phyloP scores from a whole-genome alignment of 2,888 invertebrate species.

The Boloria euphrosyne region DNA sequence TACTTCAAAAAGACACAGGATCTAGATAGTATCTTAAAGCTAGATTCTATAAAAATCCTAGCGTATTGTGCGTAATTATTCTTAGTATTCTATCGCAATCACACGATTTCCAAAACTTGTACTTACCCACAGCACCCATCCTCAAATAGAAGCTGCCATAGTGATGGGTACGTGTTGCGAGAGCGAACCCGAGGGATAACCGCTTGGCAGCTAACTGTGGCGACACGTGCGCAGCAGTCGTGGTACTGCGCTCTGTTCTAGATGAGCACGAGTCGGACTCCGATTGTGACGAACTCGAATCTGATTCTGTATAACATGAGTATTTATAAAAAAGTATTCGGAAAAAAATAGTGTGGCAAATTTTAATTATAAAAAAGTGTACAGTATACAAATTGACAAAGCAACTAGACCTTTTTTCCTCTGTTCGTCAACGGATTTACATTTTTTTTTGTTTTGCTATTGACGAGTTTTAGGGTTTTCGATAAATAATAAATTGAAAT shows the following conservation, averaged over 20 bases:
- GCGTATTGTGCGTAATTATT: too few species aligned
- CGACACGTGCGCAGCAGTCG: conserved; percentile 64
- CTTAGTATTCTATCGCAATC: not conserved
- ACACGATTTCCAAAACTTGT: not conserved
- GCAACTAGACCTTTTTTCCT: too few species aligned
- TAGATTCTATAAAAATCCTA: too few species aligned
- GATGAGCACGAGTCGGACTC: conserved; percentile 79
- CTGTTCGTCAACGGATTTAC: too few species aligned
- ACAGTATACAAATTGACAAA: too few species aligned
- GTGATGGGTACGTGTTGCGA: conserved; percentile 85
- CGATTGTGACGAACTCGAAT: conserved; percentile 69
- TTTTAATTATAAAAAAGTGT: too few species aligned
- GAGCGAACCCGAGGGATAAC: conserved; percentile 77
- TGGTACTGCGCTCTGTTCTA: conserved; percentile 82
- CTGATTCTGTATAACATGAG: conserved; percentile 57
- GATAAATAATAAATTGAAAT: too few species aligned
- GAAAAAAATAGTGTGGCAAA: too few species aligned
- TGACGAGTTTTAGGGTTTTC: too few species aligned
- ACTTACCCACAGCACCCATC: conserved; percentile 94
- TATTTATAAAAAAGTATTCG: not conserved
- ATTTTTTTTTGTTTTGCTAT: too few species aligned
- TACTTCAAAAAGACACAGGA: too few species aligned
- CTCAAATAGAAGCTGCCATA: conserved; percentile 96
- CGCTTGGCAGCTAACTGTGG: conserved; percentile 68
- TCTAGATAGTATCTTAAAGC: too few species aligned